Evolutionary conservation across 2,113 vertebrate species (phyloP).

Genomic region (Prolemur simus): DNA sequence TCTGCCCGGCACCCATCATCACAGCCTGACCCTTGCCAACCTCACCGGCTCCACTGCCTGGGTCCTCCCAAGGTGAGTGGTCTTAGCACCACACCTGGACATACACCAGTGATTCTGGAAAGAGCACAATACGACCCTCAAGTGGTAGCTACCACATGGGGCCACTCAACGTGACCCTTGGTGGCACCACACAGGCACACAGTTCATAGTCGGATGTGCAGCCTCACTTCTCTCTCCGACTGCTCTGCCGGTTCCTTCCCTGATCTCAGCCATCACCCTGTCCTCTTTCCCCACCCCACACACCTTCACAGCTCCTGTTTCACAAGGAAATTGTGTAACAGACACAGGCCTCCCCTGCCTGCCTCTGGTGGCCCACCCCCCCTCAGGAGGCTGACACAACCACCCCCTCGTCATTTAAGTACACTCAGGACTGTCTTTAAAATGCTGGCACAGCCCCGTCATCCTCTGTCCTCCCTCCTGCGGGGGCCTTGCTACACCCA

Average conservation of each 20-base stretch:
- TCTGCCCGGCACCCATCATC: neutral
- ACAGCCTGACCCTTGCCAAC: neutral
- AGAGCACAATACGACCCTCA: neutral
- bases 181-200: neutral
- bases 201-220: neutral
- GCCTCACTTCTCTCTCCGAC: neutral
- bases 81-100: neutral
- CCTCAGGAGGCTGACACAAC: no score
- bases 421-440: no score
- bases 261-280: neutral
- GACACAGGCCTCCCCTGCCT: no score
- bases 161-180: neutral
- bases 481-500: no score
- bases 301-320: neutral
- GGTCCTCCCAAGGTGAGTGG: neutral
- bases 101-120: fast-evolving
- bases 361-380: no score
- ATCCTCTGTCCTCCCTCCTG: no score
- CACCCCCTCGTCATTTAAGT: no score
- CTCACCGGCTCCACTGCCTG: neutral
- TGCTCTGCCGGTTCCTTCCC: neutral
- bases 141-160: fast-evolving
- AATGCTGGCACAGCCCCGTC: no score
- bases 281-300: neutral
- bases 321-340: no score